These are phyloP conservation scores for Micrasema longulum DNA, from an alignment of 1,140 invertebrate species.

Conservation along the genomic window DNA sequence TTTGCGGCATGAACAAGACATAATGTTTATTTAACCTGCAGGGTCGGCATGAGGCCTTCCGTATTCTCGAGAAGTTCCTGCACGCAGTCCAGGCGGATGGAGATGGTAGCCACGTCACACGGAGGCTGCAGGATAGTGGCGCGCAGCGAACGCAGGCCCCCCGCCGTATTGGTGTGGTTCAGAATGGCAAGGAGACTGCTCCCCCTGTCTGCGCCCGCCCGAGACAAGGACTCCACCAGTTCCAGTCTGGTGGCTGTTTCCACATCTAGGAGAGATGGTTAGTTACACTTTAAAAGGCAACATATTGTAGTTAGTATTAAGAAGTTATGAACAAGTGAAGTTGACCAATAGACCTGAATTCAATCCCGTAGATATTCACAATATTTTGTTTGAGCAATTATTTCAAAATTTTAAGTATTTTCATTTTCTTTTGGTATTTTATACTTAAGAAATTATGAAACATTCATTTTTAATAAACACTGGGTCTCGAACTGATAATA, in stretches of 20 bases:
- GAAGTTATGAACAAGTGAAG: too few species aligned
- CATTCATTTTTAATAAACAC: too few species aligned
- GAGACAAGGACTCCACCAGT: conserved; percentile 70
- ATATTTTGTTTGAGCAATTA: too few species aligned
- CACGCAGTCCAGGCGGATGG: conserved; percentile 77
- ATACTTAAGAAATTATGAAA: too few species aligned
- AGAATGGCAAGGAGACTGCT: conserved; percentile 79
- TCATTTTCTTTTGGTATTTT: too few species aligned
- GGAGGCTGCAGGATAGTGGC: conserved; percentile 87
- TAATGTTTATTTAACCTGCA: conserved; percentile 60
- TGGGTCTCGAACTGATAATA: too few species aligned
- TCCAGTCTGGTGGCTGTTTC: conserved; percentile 80
- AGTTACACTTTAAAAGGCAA: too few species aligned
- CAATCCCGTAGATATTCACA: too few species aligned
- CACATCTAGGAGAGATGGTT: conserved; percentile 69
- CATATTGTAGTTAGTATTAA: too few species aligned
- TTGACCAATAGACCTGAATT: too few species aligned
- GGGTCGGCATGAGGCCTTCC: conserved; percentile 69
- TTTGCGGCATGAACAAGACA: too few species aligned
- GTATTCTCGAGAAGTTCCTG: conserved; percentile 78
- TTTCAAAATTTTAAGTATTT: too few species aligned
- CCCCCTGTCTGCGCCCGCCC: conserved; percentile 60
- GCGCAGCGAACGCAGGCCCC: conserved; percentile 81
- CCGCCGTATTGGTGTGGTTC: conserved; percentile 81
- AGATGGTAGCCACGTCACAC: conserved; percentile 74